Evolutionary conservation across 2,113 vertebrate species (phyloP), one percentile per base, ranked within the genome.

Genomic region (Fulica atra): DNA sequence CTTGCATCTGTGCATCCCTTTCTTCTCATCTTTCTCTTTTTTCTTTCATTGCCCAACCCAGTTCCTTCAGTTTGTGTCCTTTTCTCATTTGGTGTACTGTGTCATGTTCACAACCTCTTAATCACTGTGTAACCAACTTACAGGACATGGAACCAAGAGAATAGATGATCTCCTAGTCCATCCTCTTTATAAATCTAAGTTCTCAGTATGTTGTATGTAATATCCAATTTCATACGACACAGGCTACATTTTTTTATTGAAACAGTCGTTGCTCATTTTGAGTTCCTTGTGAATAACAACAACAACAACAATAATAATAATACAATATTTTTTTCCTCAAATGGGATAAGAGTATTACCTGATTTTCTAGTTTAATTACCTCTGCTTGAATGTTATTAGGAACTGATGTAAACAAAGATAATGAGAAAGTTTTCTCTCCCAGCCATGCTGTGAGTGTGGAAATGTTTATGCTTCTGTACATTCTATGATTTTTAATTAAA

Each of bases 401-500:
- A 72, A 85, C 9, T 8, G 15, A 81, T 59, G 36, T 51, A 81
- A 71, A 81, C 42, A 90, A 96, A 81, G 44, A 72, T 87, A 91
- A 74, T 95, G 88, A 89, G 60, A 85, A 96, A 77, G 60, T 86
- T 90, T 94, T 92, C 46, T 77, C 2, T 89, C 56, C 21, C 36
- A 83, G 90, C 66, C 48, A 13, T 64, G 46, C 31, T 78, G 19
- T 82, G 92, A 95, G 61, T 94, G 57, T 78, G 86, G 78, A 84
- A 89, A 94, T 93, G 44, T 81, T 97, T 95, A 95, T 42, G 60
- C 88, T 95, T 95, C 66, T 92, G 51, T 95, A 93, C n/a, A 63
- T 87, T 72, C 48, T 95, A 70, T 72, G 95, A 86, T 92, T 97
- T 98, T 98, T 97, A 97, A 96, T 97, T 97, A 97, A 96, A 92